Evolutionary conservation across 2,888 invertebrate genomes (phyloP), one percentile per base, ranked within the genome.

Genomic region (Drosophila formosana): DNA sequence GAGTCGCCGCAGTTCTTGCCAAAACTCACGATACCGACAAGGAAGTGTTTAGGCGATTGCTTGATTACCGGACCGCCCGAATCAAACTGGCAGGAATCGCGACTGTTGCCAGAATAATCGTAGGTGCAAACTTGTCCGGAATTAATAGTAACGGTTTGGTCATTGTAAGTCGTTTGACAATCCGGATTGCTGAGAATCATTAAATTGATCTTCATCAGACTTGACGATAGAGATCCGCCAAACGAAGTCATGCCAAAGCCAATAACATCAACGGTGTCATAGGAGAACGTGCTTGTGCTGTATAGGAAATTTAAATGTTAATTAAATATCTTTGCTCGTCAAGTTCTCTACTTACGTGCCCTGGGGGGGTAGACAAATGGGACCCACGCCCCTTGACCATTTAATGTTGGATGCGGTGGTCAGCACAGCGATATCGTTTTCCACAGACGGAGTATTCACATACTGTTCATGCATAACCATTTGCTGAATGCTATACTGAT

Each of bases 301-400:
- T 1, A 25, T 0, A 34, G 1, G 6, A 1, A 9, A 0, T 2
- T 0, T 11, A 0, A 23, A 2, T 6, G 4, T 0, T n/a, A 2
- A 7, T 7, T 1, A 1, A 23, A 23, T 8, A 6, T 0, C 7
- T 0, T 1, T 23, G 0, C 3, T 2, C 1, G n/a, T 3, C 3
- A 0, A 5, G 6, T 3, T 2, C 11, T 49, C 0, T 9, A 82
- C 88, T 86, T 71, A 92, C 92, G 63, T 82, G 65, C 91, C 91
- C 26, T 81, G 79, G 55, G 94, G 94, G 0, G 95, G 95, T 49
- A 95, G 88, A 80, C 95, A 95, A 51, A 92, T 93, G 0, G 95
- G 95, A 0, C 95, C 94, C 4, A 95, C 94, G 34, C 92, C 91
- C 0, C 92, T 83, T 23, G 91, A 93, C 85, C 93, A 95, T 3